phyloP scores from a whole-genome alignment of 1,140 invertebrate species.

The Drosophila ananassae region DNA sequence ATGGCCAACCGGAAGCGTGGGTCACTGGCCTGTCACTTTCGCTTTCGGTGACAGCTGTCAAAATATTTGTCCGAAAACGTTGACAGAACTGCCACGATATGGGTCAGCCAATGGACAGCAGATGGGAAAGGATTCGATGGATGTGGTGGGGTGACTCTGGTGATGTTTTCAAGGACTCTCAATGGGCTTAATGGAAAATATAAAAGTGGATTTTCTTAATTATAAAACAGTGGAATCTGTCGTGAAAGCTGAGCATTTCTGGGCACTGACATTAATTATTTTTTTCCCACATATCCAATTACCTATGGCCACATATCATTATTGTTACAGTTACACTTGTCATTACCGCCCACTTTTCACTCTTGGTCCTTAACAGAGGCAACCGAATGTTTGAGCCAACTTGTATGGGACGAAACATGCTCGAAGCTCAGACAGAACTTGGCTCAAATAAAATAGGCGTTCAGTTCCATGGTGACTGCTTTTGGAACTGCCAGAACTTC shows the following conservation, averaged over 20 bases:
- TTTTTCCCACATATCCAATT: slow-evolving; percentile 44
- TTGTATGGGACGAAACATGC: slow-evolving; percentile 10
- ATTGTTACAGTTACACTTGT: slow-evolving; percentile 12
- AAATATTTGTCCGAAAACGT: slow-evolving; percentile 57
- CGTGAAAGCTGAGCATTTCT: slow-evolving; percentile 1
- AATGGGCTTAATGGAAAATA: slow-evolving; percentile 4
- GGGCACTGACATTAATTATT: slow-evolving; percentile 30
- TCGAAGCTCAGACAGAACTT: background rate
- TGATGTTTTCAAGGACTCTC: slow-evolving; percentile 5
- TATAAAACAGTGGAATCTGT: slow-evolving; percentile 1
- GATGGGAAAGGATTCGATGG: slow-evolving; percentile 11
- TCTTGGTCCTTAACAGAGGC: slow-evolving; percentile 19
- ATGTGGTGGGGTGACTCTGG: background rate
- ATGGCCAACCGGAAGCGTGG: slow-evolving; percentile 38
- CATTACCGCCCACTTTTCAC: slow-evolving; percentile 8
- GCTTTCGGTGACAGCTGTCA: slow-evolving; percentile 51
- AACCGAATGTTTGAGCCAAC: slow-evolving; percentile 16
- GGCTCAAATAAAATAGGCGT: background rate
- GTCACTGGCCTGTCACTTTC: slow-evolving; percentile 51
- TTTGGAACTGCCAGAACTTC: slow-evolving; percentile 16
- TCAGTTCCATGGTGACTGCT: slow-evolving; percentile 41
- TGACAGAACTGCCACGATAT: slow-evolving; percentile 48
- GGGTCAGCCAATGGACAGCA: slow-evolving; percentile 37
- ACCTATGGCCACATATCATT: slow-evolving; percentile 46
- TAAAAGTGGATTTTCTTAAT: slow-evolving; percentile 5